phyloP scores from a whole-genome alignment of 2,797 vertebrate species.

The Rallus crepitans region DNA sequence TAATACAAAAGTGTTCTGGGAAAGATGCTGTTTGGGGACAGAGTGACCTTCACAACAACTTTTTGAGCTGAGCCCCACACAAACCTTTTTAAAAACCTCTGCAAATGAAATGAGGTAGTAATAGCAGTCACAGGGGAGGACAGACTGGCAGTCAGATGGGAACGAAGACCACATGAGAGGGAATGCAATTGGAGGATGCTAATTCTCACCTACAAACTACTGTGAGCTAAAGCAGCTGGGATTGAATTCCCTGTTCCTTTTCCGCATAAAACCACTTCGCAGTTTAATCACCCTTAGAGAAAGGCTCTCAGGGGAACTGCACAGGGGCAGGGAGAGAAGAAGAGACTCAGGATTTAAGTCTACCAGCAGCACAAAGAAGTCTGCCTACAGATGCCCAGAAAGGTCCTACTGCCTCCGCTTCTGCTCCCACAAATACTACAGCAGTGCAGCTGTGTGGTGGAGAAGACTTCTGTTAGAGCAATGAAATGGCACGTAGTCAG shows the following conservation, averaged over 20 bases:
- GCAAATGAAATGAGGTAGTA: neutral
- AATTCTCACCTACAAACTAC: slow-evolving; percentile 15
- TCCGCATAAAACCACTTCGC: neutral
- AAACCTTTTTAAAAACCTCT: neutral
- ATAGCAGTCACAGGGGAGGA: neutral
- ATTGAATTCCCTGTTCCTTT: neutral
- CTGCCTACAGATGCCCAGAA: neutral
- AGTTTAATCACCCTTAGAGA: neutral
- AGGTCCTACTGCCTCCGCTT: neutral
- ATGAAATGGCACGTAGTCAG: neutral
- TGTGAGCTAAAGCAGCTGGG: neutral
- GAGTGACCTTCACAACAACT: neutral
- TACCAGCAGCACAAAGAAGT: neutral
- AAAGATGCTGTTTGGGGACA: neutral
- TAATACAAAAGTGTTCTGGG: neutral
- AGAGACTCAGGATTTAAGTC: neutral
- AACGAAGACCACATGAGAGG: neutral
- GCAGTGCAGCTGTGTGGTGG: neutral
- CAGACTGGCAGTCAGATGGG: neutral
- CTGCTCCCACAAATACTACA: neutral
- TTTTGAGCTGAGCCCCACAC: neutral
- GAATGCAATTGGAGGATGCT: neutral
- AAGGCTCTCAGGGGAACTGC: neutral
- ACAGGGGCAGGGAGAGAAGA: neutral
- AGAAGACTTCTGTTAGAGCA: neutral